Percentiles rank a stretch among this genome's conserved stretches.
Evolutionary conservation across 92 coral and sea anemone species (phyloP).

Genomic region (Epizoanthus illoricatus): DNA sequence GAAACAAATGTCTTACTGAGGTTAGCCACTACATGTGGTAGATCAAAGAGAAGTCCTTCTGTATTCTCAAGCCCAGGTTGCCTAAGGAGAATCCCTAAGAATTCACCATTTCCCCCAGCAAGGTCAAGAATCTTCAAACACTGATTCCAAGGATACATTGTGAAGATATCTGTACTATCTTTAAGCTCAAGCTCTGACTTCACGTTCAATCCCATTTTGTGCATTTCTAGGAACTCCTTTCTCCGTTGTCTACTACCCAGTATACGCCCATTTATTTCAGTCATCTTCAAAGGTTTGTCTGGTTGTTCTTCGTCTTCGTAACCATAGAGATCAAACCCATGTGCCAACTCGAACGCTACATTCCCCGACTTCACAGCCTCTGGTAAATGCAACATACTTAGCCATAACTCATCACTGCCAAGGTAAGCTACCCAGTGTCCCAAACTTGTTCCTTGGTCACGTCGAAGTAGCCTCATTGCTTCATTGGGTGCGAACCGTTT

Average conservation of each 20-base stretch:
- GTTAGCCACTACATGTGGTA: not conserved
- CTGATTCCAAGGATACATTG: not conserved
- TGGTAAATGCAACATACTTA: not conserved
- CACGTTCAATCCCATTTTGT: not conserved
- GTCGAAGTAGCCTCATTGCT: not conserved
- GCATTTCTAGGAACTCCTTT: not conserved
- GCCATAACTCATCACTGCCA: slow-evolving; percentile 4
- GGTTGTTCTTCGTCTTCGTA: not conserved
- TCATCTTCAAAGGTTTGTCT: not conserved
- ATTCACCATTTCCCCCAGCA: not conserved
- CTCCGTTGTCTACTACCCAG: not conserved
- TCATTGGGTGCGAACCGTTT: not conserved
- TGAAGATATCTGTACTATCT: slow-evolving; percentile 3
- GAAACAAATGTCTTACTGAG: not conserved
- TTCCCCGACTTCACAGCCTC: not conserved
- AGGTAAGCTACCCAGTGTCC: not conserved
- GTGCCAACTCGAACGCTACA: not conserved
- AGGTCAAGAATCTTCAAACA: not conserved
- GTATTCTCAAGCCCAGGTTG: not conserved
- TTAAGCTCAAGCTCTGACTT: not conserved
- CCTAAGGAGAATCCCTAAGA: not conserved
- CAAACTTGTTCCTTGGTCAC: not conserved
- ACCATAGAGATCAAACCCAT: not conserved
- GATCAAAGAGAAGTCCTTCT: not conserved
- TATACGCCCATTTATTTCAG: not conserved